A percentile compares a stretch with the other conserved stretches of the same genome.
phyloP scores from a whole-genome alignment of 92 coral and sea anemone genomes.

The Paragorgia papillata region DNA sequence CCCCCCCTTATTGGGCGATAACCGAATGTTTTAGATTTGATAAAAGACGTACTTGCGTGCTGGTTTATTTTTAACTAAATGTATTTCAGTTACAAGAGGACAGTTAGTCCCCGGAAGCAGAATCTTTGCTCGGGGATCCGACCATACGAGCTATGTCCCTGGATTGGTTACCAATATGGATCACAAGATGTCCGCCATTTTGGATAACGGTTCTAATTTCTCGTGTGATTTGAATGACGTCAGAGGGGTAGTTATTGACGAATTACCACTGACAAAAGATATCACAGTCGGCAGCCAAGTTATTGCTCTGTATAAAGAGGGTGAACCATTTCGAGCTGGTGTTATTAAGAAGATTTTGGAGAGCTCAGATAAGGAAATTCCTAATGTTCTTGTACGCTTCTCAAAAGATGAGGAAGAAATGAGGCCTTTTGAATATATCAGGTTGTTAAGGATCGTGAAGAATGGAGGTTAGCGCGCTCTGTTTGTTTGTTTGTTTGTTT shows the following conservation, averaged over 20 bases:
- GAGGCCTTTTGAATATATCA: slow-evolving; percentile 28
- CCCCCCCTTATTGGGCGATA: too few relatives aligned
- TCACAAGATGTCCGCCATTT: slow-evolving; percentile 53
- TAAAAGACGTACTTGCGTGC: too few relatives aligned
- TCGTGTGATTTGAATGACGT: slow-evolving; percentile 77
- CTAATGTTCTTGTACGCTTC: slow-evolving; percentile 19
- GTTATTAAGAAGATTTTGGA: slow-evolving; percentile 4
- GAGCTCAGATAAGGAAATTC: slow-evolving; percentile 3
- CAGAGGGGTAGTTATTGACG: slow-evolving; percentile 78
- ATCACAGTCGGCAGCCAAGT: slow-evolving; percentile 67
- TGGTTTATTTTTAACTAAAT: too few relatives aligned
- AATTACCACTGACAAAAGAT: slow-evolving; percentile 58
- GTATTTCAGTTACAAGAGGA: slow-evolving; percentile 81
- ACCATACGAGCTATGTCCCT: slow-evolving; percentile 61
- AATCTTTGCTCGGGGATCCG: slow-evolving; percentile 67
- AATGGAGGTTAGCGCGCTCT: slow-evolving; percentile 25
- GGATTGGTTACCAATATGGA: slow-evolving; percentile 66
- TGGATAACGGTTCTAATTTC: slow-evolving; percentile 56
- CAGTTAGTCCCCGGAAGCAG: slow-evolving; percentile 84
- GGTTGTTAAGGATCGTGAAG: slow-evolving; percentile 26
- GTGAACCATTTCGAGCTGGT: slow-evolving; percentile 22
- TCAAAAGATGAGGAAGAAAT: slow-evolving; percentile 54
- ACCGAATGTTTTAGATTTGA: too few relatives aligned
- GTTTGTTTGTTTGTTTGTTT: not conserved
- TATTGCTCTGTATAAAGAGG: slow-evolving; percentile 58